These are phyloP conservation scores for Lacerta viridis DNA, from an alignment of 2,797 vertebrate genomes.

Conservation along the genomic window DNA sequence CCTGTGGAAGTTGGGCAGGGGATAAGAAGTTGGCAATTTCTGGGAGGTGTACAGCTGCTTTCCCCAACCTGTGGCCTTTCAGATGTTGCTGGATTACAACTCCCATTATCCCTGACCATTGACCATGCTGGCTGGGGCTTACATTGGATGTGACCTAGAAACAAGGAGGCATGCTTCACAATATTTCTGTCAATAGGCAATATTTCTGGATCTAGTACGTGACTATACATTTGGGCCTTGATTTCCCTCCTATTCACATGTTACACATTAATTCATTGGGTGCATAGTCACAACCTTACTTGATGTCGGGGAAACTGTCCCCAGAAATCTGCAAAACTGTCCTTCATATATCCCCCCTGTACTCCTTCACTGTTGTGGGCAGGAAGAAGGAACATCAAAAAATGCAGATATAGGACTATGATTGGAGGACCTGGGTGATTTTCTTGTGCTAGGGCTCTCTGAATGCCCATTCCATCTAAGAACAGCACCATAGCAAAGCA, in stretches of 20 bases:
- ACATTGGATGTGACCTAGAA: not conserved
- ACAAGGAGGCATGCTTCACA: not conserved
- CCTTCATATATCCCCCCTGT: not conserved
- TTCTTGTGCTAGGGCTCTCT: not conserved
- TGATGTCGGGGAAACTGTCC: not conserved
- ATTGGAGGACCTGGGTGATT: not conserved
- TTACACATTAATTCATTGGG: not conserved
- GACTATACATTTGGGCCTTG: not conserved
- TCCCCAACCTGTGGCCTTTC: not conserved
- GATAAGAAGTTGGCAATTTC: not conserved
- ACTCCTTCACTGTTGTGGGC: not conserved
- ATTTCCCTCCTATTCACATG: not conserved
- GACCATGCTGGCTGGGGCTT: not conserved
- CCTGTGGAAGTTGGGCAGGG: not conserved
- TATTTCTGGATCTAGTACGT: not conserved
- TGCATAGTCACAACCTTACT: not conserved
- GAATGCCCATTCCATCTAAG: not conserved
- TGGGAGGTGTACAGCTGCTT: not conserved
- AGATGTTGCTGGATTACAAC: not conserved
- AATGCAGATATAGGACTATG: not conserved
- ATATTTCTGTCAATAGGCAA: not conserved
- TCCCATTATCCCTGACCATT: not conserved
- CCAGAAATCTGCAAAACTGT: not conserved
- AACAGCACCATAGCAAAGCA: not conserved
- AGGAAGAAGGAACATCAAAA: not conserved